Evolutionary conservation across 2,797 vertebrate species (phyloP).

Genomic region (Pseudomugil tenellus): DNA sequence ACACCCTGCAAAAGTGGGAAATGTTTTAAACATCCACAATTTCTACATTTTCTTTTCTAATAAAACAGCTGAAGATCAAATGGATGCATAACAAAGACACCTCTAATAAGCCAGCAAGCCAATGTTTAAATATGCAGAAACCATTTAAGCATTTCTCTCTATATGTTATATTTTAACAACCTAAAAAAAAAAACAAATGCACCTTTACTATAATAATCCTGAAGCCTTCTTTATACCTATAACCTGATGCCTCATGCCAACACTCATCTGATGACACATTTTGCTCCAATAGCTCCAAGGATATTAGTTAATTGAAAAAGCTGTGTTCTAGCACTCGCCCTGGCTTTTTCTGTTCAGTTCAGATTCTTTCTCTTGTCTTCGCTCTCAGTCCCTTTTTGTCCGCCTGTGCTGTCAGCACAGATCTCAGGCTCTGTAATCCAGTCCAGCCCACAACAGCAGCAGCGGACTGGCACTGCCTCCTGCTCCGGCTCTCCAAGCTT

Average conservation of each 20-base stretch:
- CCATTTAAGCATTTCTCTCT: conserved; percentile 37
- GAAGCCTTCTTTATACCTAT: conserved; percentile 57
- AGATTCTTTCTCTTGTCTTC: conserved; percentile 72
- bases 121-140: conserved; percentile 53
- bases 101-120: conserved; percentile 54
- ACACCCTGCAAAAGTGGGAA: conserved; percentile 58
- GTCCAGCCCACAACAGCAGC: conserved; percentile 78
- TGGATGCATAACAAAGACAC: conserved; percentile 53
- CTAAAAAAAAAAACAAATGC: conserved; percentile 31
- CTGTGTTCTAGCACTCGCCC: conserved; percentile 60
- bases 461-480: conserved; percentile 81
- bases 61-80: conserved; percentile 7
- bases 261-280: conserved; percentile 70
- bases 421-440: conserved; percentile 79
- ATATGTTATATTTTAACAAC: conserved; percentile 48
- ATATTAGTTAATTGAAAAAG: conserved; percentile 51
- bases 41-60: conserved; percentile 17
- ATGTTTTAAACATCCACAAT: conserved; percentile 49
- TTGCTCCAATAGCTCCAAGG: conserved; percentile 58
- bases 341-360: conserved; percentile 55
- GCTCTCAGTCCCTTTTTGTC: conserved; percentile 77
- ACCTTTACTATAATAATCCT: conserved; percentile 44
- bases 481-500: conserved; percentile 75
- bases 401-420: conserved; percentile 79
- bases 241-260: conserved; percentile 80